Conservation (phyloP, 2,797 vertebrate genomes). For the Scolopax rusticola region DNA sequence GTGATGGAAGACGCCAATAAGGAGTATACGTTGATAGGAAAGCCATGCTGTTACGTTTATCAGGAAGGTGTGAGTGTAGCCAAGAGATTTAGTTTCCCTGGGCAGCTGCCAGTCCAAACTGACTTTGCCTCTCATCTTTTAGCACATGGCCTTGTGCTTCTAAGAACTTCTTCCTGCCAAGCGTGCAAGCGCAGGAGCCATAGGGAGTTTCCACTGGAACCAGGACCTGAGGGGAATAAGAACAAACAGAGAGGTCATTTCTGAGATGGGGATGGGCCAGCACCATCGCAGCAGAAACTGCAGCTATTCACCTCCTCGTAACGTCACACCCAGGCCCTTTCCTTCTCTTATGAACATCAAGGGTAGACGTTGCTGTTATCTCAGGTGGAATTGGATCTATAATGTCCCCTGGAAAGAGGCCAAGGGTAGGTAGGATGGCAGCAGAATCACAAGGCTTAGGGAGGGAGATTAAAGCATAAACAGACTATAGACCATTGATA, state of each 20-base stretch:
- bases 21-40: not conserved
- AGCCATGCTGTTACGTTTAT: not conserved
- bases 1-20: not conserved
- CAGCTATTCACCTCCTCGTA: not conserved
- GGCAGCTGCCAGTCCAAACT: constrained; percentile 31
- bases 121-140: constrained; percentile 44
- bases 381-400: not conserved
- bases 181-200: constrained; percentile 91
- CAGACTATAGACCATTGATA: not conserved
- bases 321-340: not conserved
- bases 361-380: not conserved
- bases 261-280: not conserved
- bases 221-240: constrained; percentile 82
- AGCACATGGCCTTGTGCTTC: constrained; percentile 68
- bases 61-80: not conserved
- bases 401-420: not conserved
- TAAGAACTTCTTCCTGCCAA: constrained; percentile 82
- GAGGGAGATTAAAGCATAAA: not conserved
- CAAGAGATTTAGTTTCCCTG: constrained; percentile 38
- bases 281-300: not conserved
- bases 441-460: not conserved
- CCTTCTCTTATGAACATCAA: not conserved
- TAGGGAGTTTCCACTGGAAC: constrained; percentile 91
- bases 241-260: not conserved
- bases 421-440: not conserved